Base-by-base conservation (phyloP, 2,888 invertebrate genomes). In the Antheraea assamensis region DNA sequence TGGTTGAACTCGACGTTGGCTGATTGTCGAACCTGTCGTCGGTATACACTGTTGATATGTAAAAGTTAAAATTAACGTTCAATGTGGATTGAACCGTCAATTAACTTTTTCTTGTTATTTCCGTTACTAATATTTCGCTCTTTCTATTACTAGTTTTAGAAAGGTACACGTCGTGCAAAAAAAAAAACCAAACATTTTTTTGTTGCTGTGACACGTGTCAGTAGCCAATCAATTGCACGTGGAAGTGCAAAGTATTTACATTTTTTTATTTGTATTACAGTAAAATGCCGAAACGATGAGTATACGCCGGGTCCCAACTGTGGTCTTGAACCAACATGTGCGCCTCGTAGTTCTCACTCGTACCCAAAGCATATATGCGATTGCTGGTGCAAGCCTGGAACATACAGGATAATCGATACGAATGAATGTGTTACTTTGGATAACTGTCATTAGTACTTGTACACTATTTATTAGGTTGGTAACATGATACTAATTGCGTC, bases 331-430 rank as follows among this genome's bases (percentile, higher is more conserved):
- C 84, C 84, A 0, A 80, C 81, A 3, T 87, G 87, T 66, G 75
- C 81, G 0, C 74, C 81, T 2, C 79, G 76, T 10, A 83, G 81
- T 71, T 75, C 81, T 3, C 78, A 79, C 72, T 78, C 78, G 7
- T 79, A 80, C 52, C 84, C 86, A 0, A 85, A 83, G 71, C 77
- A 78, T 49, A 76, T 76, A 3, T 86, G 87, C 74, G 81, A 83
- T 42, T 87, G 87, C 72, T 86, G 87, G 84, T 87, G 87, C 64
- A 49, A 70, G 0, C 82, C 86, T 30, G 86, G 85, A 8, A 82
- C 83, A 0, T 82, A 79, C 30, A 78, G 87, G 21, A 76, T 75
- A 47, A 58, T 84, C 31, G 82, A 82, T 19, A 82, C 78, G 0
- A 71, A 82, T 27, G 73, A 75, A 0, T 87, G 86, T 70, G 84